Evolutionary conservation across 1,140 invertebrate species (phyloP).

Genomic region (Armadillidium nasatum): DNA sequence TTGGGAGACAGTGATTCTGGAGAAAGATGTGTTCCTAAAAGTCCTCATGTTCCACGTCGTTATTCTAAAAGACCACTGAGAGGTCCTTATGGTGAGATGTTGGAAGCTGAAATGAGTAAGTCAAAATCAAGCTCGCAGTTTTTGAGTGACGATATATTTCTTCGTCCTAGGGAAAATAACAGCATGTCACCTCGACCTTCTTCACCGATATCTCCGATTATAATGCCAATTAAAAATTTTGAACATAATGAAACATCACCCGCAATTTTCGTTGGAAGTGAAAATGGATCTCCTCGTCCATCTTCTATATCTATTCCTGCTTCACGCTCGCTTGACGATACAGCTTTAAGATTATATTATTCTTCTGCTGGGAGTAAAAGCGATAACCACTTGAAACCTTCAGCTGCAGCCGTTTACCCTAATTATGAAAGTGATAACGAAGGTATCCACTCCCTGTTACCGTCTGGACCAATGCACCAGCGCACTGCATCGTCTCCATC

Average conservation of each 20-base stretch:
- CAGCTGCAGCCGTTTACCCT: slow-evolving; percentile 41
- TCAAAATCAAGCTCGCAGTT: slow-evolving; percentile 52
- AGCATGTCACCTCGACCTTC: slow-evolving; percentile 44
- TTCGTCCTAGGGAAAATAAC: slow-evolving; percentile 52
- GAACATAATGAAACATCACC: slow-evolving; percentile 5
- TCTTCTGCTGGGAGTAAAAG: slow-evolving; percentile 24
- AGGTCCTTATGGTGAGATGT: slow-evolving; percentile 75
- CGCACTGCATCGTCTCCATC: slow-evolving; percentile 72
- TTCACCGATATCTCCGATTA: slow-evolving; percentile 36
- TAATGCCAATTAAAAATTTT: slow-evolving; percentile 13
- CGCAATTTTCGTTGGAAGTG: neutral
- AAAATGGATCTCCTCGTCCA: slow-evolving; percentile 45
- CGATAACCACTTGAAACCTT: slow-evolving; percentile 46
- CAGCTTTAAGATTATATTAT: slow-evolving; percentile 36
- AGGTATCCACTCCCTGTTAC: slow-evolving; percentile 30
- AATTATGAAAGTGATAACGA: slow-evolving; percentile 48
- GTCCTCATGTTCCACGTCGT: slow-evolving; percentile 50
- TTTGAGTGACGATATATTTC: slow-evolving; percentile 37
- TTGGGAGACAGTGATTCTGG: slow-evolving; percentile 43
- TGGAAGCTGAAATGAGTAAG: slow-evolving; percentile 76
- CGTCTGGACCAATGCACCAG: slow-evolving; percentile 55
- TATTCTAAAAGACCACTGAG: slow-evolving; percentile 69
- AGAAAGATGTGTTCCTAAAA: slow-evolving; percentile 40
- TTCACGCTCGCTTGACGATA: slow-evolving; percentile 46
- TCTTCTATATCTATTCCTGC: slow-evolving; percentile 30